Conservation (phyloP, 2,113 vertebrate genomes). For the Pseudorasbora parva region DNA sequence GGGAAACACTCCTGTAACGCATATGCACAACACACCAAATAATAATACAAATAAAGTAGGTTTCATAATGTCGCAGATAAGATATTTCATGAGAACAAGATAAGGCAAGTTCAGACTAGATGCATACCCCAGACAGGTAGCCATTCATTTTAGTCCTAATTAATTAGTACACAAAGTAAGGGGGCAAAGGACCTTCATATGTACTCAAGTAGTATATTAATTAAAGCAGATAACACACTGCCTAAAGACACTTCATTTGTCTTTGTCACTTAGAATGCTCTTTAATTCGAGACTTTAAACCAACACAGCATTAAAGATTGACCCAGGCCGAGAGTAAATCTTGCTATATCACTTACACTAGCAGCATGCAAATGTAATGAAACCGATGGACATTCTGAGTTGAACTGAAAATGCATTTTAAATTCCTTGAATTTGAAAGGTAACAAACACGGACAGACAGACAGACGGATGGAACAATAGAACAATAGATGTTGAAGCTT, state of each 20-base stretch:
- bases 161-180: constrained; percentile 30
- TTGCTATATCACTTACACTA: not conserved
- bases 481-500: not conserved
- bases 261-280: constrained; percentile 21
- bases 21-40: not conserved
- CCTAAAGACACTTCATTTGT: constrained; percentile 25
- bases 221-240: constrained; percentile 28
- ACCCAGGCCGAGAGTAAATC: not conserved
- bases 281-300: constrained; percentile 1
- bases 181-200: constrained; percentile 29
- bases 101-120: constrained; percentile 14
- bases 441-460: not conserved
- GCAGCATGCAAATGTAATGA: not conserved
- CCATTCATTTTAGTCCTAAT: constrained; percentile 38
- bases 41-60: not conserved
- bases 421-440: not conserved
- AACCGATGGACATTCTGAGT: not conserved
- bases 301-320: constrained; percentile 1
- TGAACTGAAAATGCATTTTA: not conserved
- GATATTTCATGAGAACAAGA: constrained; percentile 24
- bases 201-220: constrained; percentile 33
- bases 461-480: not conserved
- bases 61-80: constrained; percentile 47
- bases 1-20: not conserved
- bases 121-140: constrained; percentile 26